Conservation (phyloP, 2,113 vertebrate species). For the Rhabdomys dilectus region DNA sequence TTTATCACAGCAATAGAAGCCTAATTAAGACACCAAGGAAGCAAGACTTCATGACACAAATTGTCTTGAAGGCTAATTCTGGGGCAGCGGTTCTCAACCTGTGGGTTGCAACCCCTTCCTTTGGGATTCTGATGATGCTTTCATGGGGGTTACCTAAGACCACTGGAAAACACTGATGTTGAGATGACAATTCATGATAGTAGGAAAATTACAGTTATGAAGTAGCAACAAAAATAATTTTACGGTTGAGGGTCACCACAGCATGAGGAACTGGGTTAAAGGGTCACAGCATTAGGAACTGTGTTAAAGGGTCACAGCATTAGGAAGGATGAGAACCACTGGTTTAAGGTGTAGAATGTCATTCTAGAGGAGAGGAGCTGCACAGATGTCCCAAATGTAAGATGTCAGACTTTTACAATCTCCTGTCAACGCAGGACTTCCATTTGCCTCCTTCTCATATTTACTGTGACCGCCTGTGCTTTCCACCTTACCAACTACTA, state of each 20-base stretch:
- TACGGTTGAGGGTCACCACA: neutral
- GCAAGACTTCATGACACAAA: neutral
- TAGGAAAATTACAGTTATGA: neutral
- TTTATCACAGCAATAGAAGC: neutral
- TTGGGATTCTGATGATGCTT: neutral
- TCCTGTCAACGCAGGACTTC: neutral
- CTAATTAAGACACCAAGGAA: neutral
- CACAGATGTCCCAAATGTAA: neutral
- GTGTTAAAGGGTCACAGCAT: neutral
- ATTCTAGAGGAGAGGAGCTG: neutral
- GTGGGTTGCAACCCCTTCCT: neutral
- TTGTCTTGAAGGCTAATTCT: neutral
- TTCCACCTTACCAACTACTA: neutral
- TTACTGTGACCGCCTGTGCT: neutral
- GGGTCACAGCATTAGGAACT: neutral
- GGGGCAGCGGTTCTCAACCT: neutral
- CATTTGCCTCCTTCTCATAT: neutral
- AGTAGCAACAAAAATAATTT: neutral
- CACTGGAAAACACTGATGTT: neutral
- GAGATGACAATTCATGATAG: neutral
- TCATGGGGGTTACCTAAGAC: neutral
- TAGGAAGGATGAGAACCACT: neutral
- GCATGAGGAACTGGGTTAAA: neutral
- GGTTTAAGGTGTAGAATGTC: neutral
- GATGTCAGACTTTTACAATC: neutral